These are phyloP conservation scores for Diprion similis DNA, from an alignment of 1,140 invertebrate genomes.

Conservation along the genomic window DNA sequence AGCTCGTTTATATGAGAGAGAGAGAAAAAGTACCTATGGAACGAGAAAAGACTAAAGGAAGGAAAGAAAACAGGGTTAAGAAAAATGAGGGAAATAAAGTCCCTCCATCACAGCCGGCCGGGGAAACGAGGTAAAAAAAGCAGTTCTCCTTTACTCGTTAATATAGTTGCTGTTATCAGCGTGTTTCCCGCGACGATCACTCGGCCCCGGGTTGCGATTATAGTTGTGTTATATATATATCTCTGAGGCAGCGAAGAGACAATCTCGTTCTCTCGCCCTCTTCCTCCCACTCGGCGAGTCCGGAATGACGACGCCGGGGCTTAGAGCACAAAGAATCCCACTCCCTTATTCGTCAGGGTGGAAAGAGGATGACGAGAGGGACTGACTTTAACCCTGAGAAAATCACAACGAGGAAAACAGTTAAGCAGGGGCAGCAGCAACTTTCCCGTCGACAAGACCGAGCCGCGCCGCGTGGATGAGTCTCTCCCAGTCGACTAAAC, in stretches of 20 bases:
- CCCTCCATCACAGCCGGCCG: neutral
- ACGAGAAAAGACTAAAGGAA: neutral
- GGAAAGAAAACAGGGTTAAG: neutral
- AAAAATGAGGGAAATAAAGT: conserved; percentile 8
- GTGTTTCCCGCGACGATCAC: conserved; percentile 6
- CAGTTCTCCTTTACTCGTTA: conserved; percentile 3
- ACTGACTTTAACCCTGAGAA: neutral
- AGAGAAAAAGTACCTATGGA: neutral
- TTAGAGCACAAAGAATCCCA: too few relatives aligned
- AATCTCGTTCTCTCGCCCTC: neutral
- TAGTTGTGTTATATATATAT: neutral
- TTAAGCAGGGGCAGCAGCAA: neutral
- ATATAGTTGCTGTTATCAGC: conserved; percentile 7
- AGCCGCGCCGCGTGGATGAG: too few relatives aligned
- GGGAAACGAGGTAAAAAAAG: neutral
- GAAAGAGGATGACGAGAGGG: neutral
- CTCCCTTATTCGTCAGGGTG: too few relatives aligned
- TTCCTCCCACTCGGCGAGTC: neutral
- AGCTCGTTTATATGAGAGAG: neutral
- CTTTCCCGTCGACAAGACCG: too few relatives aligned
- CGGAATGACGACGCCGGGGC: too few relatives aligned
- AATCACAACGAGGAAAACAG: neutral
- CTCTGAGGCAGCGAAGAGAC: neutral
- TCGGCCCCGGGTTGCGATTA: neutral
- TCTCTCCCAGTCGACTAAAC: too few relatives aligned